These are phyloP conservation scores for Synanthedon myopaeformis DNA, from an alignment of 2,888 invertebrate species.

Conservation along the genomic window DNA sequence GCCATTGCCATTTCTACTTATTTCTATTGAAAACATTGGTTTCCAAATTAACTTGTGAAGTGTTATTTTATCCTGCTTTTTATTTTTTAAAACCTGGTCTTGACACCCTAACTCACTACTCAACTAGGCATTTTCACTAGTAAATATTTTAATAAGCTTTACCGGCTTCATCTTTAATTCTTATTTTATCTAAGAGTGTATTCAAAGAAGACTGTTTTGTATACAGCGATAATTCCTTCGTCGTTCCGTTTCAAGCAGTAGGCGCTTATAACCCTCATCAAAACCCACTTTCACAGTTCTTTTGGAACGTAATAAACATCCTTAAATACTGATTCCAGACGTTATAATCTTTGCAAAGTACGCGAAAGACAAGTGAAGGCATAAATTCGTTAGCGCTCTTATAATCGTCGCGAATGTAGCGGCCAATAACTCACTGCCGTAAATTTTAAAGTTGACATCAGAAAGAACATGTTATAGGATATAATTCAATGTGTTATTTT, in stretches of 20 bases:
- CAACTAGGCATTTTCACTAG: no score
- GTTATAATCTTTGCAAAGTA: constrained; percentile 48
- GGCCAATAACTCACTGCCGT: constrained; percentile 56
- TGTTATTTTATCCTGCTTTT: no score
- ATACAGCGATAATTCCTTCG: constrained; percentile 16
- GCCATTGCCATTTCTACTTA: no score
- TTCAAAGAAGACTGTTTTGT: background rate
- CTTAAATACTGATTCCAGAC: constrained; percentile 53
- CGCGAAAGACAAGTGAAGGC: constrained; percentile 44
- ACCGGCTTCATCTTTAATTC: no score
- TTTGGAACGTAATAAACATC: constrained; percentile 51
- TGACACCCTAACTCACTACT: no score
- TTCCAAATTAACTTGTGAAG: no score
- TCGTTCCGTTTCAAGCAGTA: constrained; percentile 17
- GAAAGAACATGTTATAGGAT: constrained; percentile 64
- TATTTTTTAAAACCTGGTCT: no score
- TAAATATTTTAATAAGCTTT: no score
- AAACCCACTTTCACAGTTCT: constrained; percentile 42
- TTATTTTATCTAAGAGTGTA: no score
- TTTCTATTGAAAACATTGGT: no score
- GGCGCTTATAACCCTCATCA: constrained; percentile 35
- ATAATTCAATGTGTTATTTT: constrained; percentile 41
- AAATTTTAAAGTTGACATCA: constrained; percentile 69
- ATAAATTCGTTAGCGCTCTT: constrained; percentile 65
- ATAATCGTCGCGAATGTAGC: constrained; percentile 60